phyloP scores from a whole-genome alignment of 2,888 invertebrate genomes.

The Thecocarcelia acutangulata region DNA sequence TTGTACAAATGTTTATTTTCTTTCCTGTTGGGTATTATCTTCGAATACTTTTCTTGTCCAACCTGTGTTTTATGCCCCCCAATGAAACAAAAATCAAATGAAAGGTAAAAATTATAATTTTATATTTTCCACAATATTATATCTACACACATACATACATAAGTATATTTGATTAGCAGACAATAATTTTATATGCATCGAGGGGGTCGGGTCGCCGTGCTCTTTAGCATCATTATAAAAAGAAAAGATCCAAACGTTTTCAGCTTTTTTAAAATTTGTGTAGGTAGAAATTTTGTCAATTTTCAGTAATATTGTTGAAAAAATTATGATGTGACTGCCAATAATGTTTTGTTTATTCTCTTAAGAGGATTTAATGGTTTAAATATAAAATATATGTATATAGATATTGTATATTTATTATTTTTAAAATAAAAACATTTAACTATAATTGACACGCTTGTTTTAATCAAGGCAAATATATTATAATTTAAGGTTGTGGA shows the following conservation, averaged over 20 bases:
- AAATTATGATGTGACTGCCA: background rate
- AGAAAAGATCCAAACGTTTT: background rate
- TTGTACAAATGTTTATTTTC: constrained; percentile 10
- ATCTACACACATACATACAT: too few species aligned
- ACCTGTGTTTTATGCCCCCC: background rate
- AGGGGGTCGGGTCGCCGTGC: background rate
- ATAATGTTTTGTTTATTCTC: background rate
- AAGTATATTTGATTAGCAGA: constrained; percentile 37
- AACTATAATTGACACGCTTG: constrained; percentile 33
- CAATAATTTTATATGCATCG: constrained; percentile 36
- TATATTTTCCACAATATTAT: too few species aligned
- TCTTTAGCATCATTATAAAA: background rate
- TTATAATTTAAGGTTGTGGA: background rate
- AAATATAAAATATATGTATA: constrained; percentile 7
- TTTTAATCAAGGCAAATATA: constrained; percentile 12
- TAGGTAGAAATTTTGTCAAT: background rate
- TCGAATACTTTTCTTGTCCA: constrained; percentile 1
- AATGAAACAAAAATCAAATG: background rate
- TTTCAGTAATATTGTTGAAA: background rate
- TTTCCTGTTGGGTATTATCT: background rate
- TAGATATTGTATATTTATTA: too few species aligned
- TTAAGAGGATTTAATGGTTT: background rate
- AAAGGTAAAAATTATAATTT: too few species aligned
- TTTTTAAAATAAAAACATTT: too few species aligned
- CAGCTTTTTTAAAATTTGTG: constrained; percentile 14